These are phyloP conservation scores for Opisthocomus hoazin DNA, from an alignment of 2,113 vertebrate genomes.

Conservation along the genomic window DNA sequence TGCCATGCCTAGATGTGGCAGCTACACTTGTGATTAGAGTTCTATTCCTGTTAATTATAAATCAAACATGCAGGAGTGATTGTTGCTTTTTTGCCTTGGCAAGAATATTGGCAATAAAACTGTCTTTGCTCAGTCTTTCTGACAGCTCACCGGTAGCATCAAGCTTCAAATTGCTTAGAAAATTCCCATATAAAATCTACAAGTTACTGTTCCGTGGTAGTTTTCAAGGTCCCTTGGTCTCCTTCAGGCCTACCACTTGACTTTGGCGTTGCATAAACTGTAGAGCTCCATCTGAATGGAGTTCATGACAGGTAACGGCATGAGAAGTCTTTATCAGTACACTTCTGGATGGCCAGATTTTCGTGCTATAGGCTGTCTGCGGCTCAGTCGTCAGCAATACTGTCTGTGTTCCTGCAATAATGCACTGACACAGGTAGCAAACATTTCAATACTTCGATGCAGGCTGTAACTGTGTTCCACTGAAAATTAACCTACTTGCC, in stretches of 20 bases:
- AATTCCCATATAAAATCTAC: neutral
- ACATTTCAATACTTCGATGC: neutral
- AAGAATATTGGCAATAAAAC: neutral
- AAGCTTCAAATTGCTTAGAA: neutral
- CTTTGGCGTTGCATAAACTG: neutral
- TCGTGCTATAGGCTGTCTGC: neutral
- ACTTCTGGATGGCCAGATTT: neutral
- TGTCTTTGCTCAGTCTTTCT: neutral
- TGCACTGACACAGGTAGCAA: neutral
- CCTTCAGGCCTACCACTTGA: neutral
- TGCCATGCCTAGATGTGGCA: neutral
- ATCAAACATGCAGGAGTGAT: neutral
- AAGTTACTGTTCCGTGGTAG: neutral
- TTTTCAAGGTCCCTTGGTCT: neutral
- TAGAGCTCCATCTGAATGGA: neutral
- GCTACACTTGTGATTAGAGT: neutral
- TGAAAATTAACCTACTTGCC: neutral
- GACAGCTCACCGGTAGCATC: neutral
- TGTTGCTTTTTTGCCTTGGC: neutral
- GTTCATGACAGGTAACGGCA: neutral
- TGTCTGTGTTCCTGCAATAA: neutral
- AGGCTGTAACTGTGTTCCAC: neutral
- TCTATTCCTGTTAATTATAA: conserved; percentile 47
- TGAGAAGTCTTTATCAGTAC: neutral
- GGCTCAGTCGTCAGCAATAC: neutral